Evolutionary conservation across 2,888 invertebrate species (phyloP), one percentile per base, ranked within the genome.

Genomic region (Torymus auratus): DNA sequence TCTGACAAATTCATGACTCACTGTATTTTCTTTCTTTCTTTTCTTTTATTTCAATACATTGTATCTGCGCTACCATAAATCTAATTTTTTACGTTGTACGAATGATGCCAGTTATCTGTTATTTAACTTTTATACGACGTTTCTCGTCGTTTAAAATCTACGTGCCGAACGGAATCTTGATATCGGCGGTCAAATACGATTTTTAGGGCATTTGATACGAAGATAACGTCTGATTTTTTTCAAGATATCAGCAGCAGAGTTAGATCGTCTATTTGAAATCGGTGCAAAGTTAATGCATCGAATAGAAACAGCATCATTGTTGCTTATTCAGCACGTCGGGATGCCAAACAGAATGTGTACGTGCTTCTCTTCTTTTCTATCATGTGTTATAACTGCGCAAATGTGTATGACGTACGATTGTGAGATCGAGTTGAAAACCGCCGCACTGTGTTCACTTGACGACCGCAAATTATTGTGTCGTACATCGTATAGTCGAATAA

Each of bases 361-460:
- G 41, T 41, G 7, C 7, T 41, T 41, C 7, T 41, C 1, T 41
- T 1, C 41, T 7, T 41, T 41, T 41, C 7, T 41, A 41, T 41
- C 41, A 41, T 41, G 41, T 10, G 41, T 41, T 41, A 41, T 41
- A 41, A 41, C 41, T 70, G 81, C 58, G 62, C 78, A 53, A 69
- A 41, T 69, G 62, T 69, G 69, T 53, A 73, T 68, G 61, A 70
- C 77, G 70, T 80, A 78, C 75, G 74, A 80, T 82, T 80, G 71
- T 75, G 67, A 71, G 77, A 82, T 80, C 75, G 69, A 80, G 64
- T 70, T 74, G 73, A 81, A 69, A 68, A 82, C 84, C 83, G 85
- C 87, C 88, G 86, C 86, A 87, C 85, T 88, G 87, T 88, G 88
- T 89, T 88, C 88, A 89, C 84, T 84, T 86, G 85, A 85, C 86